A percentile compares a stretch with the other conserved stretches of the same genome.
Evolutionary conservation across 1,140 invertebrate species (phyloP).

Genomic region (Cydia strobilella): DNA sequence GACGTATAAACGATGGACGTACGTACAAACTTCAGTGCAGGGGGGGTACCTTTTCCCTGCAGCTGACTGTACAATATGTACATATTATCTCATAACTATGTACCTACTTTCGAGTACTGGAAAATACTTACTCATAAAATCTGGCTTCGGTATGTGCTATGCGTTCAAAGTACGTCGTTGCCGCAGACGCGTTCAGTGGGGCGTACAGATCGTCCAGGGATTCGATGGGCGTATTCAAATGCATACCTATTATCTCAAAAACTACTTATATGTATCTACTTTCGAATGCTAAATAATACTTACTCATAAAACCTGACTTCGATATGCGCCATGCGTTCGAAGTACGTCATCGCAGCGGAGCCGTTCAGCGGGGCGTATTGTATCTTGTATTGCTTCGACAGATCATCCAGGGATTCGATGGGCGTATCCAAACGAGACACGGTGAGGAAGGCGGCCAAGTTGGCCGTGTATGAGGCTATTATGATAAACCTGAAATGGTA

Average conservation of each 20-base stretch:
- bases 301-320: slow-evolving; percentile 97
- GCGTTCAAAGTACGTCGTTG: slow-evolving; percentile 95
- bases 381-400: slow-evolving; percentile 97
- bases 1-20: too few species aligned
- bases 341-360: slow-evolving; percentile 94
- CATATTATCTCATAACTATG: too few species aligned
- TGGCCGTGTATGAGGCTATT: slow-evolving; percentile 99
- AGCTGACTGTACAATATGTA: too few species aligned
- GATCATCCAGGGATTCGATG: slow-evolving; percentile 95
- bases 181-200: slow-evolving; percentile 90
- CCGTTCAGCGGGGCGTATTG: slow-evolving; percentile 94
- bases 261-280: too few species aligned
- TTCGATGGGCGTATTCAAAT: slow-evolving; percentile 93
- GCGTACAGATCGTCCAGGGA: slow-evolving; percentile 95
- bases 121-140: too few species aligned
- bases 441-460: slow-evolving; percentile 96
- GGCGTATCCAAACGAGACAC: slow-evolving; percentile 95
- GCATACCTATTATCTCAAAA: too few species aligned
- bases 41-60: too few species aligned
- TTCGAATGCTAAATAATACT: not conserved
- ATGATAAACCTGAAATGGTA: slow-evolving; percentile 88
- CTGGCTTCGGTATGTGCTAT: too few species aligned
- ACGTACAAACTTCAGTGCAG: too few species aligned
- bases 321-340: slow-evolving; percentile 97
- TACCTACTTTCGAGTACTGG: too few species aligned